Evolutionary conservation across 64 coral and sea anemone genomes (phyloP), one percentile per base, ranked within the genome.

Genomic region (Actinia equina): DNA sequence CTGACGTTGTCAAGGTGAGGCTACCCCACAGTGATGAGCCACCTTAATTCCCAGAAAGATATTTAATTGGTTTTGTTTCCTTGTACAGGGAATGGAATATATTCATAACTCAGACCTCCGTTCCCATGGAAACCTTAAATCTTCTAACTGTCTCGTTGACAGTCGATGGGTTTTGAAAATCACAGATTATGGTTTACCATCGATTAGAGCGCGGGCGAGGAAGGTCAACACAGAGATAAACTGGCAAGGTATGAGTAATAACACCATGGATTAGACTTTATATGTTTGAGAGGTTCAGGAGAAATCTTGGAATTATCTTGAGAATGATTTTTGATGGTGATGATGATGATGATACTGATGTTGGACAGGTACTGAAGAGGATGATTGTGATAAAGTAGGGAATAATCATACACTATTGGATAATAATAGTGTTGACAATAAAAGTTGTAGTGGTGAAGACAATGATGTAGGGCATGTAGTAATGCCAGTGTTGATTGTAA

Each of bases 81-180:
- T 60, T 89, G 46, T 71, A 12, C 11, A 98, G 96, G 96, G 96
- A 19, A 98, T 98, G 96, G 74, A 80, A 44, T 98, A 89, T 87
- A 82, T 98, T 58, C 96, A 98, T 45, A 87, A 83, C 56, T 93
- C 96, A 71, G 96, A 98, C 58, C 83, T 98, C 70, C 93, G 91
- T 78, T 94, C 90, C 16, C 96, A 98, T 87, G 96, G 96, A 18
- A 92, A 98, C 79, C 90, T 98, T 3, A 98, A 98, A 78, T 98
- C 96, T 42, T 86, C 89, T 17, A 98, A 98, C 52, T 98, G 96
- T 25, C 71, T 98, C 60, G 93, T 98, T 13, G 96, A 98, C 52
- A 98, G 93, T 92, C 92, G 96, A 64, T 98, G 96, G 96, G 93
- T 94, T 54, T 79, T 98, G 25, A 98, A 98, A 49, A 94, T 98